Evolutionary conservation across 2,888 invertebrate species (phyloP).

Genomic region (Heteromyza rotundicornis): DNA sequence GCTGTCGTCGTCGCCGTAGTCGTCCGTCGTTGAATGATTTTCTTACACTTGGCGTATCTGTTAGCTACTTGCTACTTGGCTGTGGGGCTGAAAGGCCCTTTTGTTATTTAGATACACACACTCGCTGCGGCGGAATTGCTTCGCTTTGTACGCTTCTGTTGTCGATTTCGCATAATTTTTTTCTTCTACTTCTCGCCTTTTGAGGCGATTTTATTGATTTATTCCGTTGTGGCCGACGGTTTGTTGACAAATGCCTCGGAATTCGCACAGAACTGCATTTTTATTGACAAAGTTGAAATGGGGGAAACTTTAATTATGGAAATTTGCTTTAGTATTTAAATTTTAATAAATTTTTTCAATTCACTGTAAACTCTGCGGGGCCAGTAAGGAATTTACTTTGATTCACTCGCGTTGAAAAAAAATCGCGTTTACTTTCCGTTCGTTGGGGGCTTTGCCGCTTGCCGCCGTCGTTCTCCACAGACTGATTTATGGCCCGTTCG

Average conservation of each 20-base stretch:
- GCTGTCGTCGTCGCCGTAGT: slow-evolving; percentile 9
- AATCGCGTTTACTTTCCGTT: neutral
- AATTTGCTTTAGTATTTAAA: too few species aligned
- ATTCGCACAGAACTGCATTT: too few species aligned
- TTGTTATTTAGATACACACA: slow-evolving; percentile 22
- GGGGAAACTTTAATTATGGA: too few species aligned
- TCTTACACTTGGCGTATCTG: slow-evolving; percentile 6
- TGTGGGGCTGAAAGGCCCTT: too few species aligned
- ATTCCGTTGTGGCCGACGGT: neutral
- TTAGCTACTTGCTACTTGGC: slow-evolving; percentile 11
- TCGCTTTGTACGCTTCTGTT: neutral
- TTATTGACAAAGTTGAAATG: too few species aligned
- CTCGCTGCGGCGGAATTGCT: neutral
- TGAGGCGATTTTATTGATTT: slow-evolving; percentile 3
- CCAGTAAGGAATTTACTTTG: too few species aligned
- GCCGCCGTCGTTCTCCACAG: slow-evolving; percentile 31
- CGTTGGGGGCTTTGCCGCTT: neutral
- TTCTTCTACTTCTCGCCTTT: too few species aligned
- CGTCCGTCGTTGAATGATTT: neutral
- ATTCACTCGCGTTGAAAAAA: neutral
- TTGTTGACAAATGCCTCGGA: neutral
- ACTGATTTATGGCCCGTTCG: slow-evolving; percentile 37
- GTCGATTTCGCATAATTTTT: neutral
- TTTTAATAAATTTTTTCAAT: too few species aligned
- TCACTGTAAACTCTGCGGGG: too few species aligned